Evolutionary conservation across 1,140 invertebrate genomes (phyloP), one percentile per base, ranked within the genome.

Genomic region (Drosophila biarmipes): DNA sequence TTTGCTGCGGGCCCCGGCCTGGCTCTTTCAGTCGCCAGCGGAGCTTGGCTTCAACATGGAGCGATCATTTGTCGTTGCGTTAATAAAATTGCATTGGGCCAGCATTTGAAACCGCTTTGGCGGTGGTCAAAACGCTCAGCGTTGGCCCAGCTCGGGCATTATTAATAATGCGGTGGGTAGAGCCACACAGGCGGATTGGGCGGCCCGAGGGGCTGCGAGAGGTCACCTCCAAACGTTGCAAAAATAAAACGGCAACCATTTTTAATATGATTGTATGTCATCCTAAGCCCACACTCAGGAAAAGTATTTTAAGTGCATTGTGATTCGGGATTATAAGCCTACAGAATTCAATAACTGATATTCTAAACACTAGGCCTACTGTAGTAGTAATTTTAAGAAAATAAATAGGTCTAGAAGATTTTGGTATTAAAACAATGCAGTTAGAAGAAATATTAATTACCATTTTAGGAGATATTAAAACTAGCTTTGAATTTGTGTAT

Each of bases 31-130:
- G 34, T 40, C 17, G 46, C 27, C 27, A 49, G 46, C 27, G 14
- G 10, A 31, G 46, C 46, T 31, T 31, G 46, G 2, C 46, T 49
- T 61, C 43, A 40, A 51, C 57, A 49, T 56, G 43, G 64, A 69
- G 84, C 74, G 79, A 89, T 89, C 84, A 89, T 89, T 89, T 89
- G 84, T 89, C 84, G 84, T 84, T 89, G 87, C 79, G 79, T 90
- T 90, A 90, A 90, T 90, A 90, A 90, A 90, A 90, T 84, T 90
- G 87, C 87, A 90, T 90, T 82, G 78, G 90, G 81, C 78, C 80
- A 51, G 81, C 86, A 90, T 90, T 90, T 90, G 87, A 90, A 90
- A 80, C 67, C 56, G 79, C 82, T 90, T 90, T 90, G 87, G 76
- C 72, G 69, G 69, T 77, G 73, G 63, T 77, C 73, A 77, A 56